Conservation (phyloP, 1,140 invertebrate genomes). For the Papilio glaucus region DNA sequence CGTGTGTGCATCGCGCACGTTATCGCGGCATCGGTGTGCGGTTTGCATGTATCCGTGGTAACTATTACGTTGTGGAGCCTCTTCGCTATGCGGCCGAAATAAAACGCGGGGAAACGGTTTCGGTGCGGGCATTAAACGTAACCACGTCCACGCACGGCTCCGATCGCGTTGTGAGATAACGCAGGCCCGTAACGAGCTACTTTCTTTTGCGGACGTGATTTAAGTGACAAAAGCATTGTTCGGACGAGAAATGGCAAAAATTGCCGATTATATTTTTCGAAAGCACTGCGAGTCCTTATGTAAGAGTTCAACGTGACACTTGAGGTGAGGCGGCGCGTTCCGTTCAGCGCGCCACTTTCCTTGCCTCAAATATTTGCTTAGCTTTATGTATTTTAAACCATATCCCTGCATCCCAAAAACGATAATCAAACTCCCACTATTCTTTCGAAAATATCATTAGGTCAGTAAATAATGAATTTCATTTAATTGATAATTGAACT, state of each 20-base stretch:
- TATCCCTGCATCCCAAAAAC: conserved; percentile 35
- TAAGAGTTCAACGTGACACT: conserved; percentile 82
- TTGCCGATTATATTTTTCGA: conserved; percentile 77
- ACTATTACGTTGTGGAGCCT: conserved; percentile 32
- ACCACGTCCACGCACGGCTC: conserved; percentile 32
- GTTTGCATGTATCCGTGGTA: not conserved
- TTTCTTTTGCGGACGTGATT: conserved; percentile 58
- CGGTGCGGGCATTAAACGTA: conserved; percentile 14
- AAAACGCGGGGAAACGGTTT: conserved; percentile 19
- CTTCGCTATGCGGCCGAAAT: conserved; percentile 21
- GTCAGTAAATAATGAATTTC: no score
- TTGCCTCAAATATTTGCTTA: conserved; percentile 73
- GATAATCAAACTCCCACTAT: not conserved
- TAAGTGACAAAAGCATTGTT: conserved; percentile 62
- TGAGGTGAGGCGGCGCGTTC: conserved; percentile 55
- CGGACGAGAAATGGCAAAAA: conserved; percentile 66
- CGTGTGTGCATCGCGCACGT: conserved; percentile 24
- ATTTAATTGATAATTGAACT: no score
- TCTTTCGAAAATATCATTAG: no score
- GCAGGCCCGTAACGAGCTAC: conserved; percentile 46
- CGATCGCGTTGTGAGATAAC: conserved; percentile 44
- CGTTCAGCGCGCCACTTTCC: conserved; percentile 77
- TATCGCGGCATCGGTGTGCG: conserved; percentile 1
- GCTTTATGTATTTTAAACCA: conserved; percentile 44
- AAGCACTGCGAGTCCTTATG: conserved; percentile 79